phyloP scores from a whole-genome alignment of 2,797 vertebrate genomes.

The Rhinophrynus dorsalis region DNA sequence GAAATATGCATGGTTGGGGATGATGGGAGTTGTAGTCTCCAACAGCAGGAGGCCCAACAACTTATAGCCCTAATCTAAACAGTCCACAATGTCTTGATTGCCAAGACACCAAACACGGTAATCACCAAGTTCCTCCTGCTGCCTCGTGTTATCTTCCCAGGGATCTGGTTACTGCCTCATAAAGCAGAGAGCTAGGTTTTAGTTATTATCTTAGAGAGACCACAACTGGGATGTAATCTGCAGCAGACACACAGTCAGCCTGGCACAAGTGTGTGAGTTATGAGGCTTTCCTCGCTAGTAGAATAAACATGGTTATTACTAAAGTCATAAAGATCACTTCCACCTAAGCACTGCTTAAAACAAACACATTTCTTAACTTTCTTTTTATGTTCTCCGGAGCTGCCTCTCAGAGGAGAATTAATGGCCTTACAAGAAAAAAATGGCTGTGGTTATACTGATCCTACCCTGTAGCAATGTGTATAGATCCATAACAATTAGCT shows the following conservation, averaged over 20 bases:
- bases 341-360: constrained; percentile 28
- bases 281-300: constrained; percentile 24
- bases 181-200: constrained; percentile 32
- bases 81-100: not conserved
- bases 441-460: constrained; percentile 3
- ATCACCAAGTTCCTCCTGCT: not conserved
- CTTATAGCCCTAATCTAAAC: no score
- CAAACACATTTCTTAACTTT: constrained; percentile 24
- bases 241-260: constrained; percentile 28
- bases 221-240: constrained; percentile 31
- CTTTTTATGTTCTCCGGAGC: constrained; percentile 7
- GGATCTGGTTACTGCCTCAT: constrained; percentile 41
- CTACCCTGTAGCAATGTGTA: constrained; percentile 12
- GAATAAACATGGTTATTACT: constrained; percentile 35
- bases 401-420: constrained; percentile 24
- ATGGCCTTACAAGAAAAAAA: constrained; percentile 32
- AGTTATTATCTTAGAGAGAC: constrained; percentile 36
- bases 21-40: no score
- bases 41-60: no score
- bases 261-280: constrained; percentile 42
- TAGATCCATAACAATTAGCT: constrained; percentile 42
- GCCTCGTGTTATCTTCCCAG: constrained; percentile 18
- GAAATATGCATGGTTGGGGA: no score
- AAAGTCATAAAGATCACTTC: constrained; percentile 25
- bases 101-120: constrained; percentile 7